Evolutionary conservation across 2,113 vertebrate genomes (phyloP), one percentile per base, ranked within the genome.

Genomic region (Apodemus sylvaticus): DNA sequence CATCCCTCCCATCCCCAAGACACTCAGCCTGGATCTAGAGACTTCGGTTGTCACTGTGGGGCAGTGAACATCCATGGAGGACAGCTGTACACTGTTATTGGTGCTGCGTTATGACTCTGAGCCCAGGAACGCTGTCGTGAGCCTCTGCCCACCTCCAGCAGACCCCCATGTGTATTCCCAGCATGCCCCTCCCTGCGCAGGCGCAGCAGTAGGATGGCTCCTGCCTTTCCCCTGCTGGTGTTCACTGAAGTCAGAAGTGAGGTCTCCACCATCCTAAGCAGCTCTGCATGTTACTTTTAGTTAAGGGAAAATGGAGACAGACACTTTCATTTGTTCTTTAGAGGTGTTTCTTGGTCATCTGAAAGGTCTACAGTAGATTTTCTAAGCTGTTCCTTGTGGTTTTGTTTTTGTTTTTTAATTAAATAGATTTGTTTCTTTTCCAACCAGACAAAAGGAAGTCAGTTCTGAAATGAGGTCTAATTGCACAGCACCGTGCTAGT

Each of bases 401-500:
- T 55, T 39, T 39, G 53, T 78, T 78, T 78, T 78, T 4, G 9
- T 62, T 64, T 85, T 68, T 36, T 29, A 86, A 83, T 83, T 83
- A 26, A 78, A 55, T 51, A 51, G 71, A 26, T 26, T 93, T 53
- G 2, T 48, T 0, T 83, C 0, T 83, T 92, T 92, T 70, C 22
- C 53, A 53, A 34, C 55, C 36, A 82, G 58, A 76, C 31, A 68
- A 64, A 86, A 53, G 83, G 62, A 36, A 48, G 12, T 71, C 26
- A 17, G 24, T 93, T 82, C 82, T 55, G 62, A 85, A 90, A 51
- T 29, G 19, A 24, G 22, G 36, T 51, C 68, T 85, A 34, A 42
- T 53, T n/a, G 29, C 11, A 3, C 82, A 22, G 9, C 29, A 17
- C 8, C 5, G 0, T 36, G 45, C 60, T 77, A 19, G 0, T 12